phyloP scores from a whole-genome alignment of 2,888 invertebrate species.

The Cataglyphis livida region DNA sequence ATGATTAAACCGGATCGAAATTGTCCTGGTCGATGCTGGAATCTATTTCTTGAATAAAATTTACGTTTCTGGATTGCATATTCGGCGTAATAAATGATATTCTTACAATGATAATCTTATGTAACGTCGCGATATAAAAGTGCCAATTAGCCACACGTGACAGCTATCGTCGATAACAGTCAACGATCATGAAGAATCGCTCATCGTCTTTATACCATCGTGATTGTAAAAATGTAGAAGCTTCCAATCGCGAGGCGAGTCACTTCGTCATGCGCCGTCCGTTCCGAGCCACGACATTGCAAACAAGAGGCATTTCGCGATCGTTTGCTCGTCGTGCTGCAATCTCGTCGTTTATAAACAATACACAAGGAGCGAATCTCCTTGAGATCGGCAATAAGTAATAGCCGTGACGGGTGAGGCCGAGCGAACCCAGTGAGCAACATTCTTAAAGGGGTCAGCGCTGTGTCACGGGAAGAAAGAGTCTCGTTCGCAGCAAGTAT shows the following conservation, averaged over 20 bases:
- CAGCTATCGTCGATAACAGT: conserved; percentile 40
- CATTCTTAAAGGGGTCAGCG: conserved; percentile 74
- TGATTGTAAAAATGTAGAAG: conserved; percentile 62
- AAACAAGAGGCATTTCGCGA: conserved; percentile 70
- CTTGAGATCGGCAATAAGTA: conserved; percentile 77
- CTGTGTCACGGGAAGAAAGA: conserved; percentile 74
- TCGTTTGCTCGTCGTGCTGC: conserved; percentile 66
- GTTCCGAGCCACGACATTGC: conserved; percentile 53
- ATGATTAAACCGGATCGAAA: conserved; percentile 33
- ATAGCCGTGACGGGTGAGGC: conserved; percentile 74
- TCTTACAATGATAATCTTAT: not conserved
- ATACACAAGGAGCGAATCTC: conserved; percentile 71
- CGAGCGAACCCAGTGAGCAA: conserved; percentile 67
- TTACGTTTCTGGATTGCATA: conserved; percentile 4
- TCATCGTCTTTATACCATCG: conserved; percentile 61
- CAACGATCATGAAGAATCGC: conserved; percentile 40
- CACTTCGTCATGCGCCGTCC: conserved; percentile 65
- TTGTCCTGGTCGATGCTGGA: conserved; percentile 6
- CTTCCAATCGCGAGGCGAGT: conserved; percentile 65
- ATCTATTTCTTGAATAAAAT: conserved; percentile 4
- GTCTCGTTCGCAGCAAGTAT: conserved; percentile 49
- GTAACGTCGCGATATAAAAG: not conserved
- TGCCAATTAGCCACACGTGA: conserved; percentile 33
- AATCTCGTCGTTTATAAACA: conserved; percentile 70
- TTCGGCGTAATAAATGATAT: conserved; percentile 13